A percentile compares a stretch with the other conserved stretches of the same genome.
Evolutionary conservation across 2,113 vertebrate genomes (phyloP).

Genomic region (Laterallus jamaicensis): DNA sequence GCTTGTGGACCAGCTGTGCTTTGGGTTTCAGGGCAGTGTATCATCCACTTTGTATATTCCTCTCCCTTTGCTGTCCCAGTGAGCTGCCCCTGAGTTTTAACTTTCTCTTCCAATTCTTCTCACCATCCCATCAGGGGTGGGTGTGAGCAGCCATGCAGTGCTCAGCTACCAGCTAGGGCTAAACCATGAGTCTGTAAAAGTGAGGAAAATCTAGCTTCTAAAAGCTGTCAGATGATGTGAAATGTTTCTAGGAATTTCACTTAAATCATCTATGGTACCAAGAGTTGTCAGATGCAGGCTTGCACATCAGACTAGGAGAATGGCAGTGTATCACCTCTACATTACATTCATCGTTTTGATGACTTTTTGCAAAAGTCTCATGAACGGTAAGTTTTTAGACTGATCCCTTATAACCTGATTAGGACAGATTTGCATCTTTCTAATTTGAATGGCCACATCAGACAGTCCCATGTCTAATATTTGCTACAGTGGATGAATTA

Average conservation of each 20-base stretch:
- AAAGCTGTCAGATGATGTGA: accelerated
- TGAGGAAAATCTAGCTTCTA: background rate
- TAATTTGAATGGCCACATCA: background rate
- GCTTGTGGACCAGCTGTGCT: too few relatives aligned
- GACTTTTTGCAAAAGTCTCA: background rate
- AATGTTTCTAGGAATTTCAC: background rate
- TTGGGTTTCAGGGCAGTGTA: too few relatives aligned
- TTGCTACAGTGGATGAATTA: background rate
- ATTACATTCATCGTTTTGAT: background rate
- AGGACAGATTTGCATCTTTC: background rate
- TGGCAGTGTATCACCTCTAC: background rate
- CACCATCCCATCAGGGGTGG: too few relatives aligned
- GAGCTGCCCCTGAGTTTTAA: too few relatives aligned
- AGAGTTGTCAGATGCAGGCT: background rate
- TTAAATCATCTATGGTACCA: background rate
- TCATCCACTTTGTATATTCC: too few relatives aligned
- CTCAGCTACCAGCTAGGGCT: too few relatives aligned
- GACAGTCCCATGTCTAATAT: background rate
- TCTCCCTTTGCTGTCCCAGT: too few relatives aligned
- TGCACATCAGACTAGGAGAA: background rate
- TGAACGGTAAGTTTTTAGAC: background rate
- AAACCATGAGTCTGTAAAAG: background rate
- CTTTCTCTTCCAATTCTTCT: too few relatives aligned
- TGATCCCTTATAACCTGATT: background rate
- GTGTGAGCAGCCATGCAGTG: too few relatives aligned